phyloP scores from a whole-genome alignment of 2,113 vertebrate species.

The Pontoporia blainvillei region DNA sequence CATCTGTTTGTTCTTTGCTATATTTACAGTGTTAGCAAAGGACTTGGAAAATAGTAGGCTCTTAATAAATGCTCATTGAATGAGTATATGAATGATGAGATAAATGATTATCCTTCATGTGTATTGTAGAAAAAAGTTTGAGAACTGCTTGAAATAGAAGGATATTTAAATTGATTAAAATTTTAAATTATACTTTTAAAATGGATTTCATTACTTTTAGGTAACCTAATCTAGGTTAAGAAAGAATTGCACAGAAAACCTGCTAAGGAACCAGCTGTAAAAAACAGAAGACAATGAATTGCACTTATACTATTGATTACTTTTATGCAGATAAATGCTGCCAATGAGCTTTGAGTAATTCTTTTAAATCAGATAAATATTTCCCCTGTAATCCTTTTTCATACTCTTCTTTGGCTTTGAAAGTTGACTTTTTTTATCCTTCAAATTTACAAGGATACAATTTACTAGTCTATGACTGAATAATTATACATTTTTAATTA shows the following conservation, averaged over 20 bases:
- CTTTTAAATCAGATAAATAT: conserved; percentile 47
- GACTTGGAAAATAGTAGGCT: neutral
- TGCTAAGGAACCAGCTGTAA: neutral
- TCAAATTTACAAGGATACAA: conserved; percentile 41
- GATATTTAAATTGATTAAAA: conserved; percentile 16
- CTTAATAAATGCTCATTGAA: neutral
- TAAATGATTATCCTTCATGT: neutral
- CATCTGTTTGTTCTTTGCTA: neutral
- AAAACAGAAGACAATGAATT: conserved; percentile 22
- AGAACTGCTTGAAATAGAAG: neutral
- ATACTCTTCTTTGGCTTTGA: conserved; percentile 15
- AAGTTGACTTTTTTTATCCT: conserved; percentile 17
- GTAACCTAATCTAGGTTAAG: conserved; percentile 29
- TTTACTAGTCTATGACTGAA: conserved; percentile 22
- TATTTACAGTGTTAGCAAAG: neutral
- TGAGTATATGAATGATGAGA: neutral
- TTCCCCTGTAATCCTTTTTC: neutral
- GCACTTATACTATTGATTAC: conserved; percentile 43
- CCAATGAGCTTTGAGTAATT: conserved; percentile 41
- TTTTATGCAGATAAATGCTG: conserved; percentile 49
- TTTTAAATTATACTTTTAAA: conserved; percentile 27
- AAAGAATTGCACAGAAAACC: neutral
- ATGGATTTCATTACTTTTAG: conserved; percentile 32
- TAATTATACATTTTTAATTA: conserved; percentile 59
- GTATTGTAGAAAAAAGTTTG: neutral